Conservation (phyloP, 1,140 invertebrate genomes). For the Phymorhynchus buccinoides region DNA sequence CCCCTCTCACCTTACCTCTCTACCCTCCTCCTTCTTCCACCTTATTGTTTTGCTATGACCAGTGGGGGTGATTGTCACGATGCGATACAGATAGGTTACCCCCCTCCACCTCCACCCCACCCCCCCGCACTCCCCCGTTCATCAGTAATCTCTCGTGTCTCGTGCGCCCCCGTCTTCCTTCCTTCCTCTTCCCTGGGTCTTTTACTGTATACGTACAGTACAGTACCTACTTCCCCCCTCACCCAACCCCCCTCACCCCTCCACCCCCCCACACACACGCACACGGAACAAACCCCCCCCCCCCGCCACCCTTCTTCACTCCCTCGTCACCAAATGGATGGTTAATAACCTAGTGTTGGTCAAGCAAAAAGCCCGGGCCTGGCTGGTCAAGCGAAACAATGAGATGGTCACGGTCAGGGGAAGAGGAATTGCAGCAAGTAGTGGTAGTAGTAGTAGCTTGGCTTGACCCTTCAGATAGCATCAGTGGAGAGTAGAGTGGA, state of each 20-base stretch:
- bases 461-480: constrained; percentile 21
- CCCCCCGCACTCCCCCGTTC: too few relatives aligned
- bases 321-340: neutral
- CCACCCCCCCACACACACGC: too few relatives aligned
- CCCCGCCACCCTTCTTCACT: too few relatives aligned
- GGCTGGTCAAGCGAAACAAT: constrained; percentile 18
- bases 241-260: too few relatives aligned
- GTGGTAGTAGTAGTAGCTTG: too few relatives aligned
- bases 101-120: neutral
- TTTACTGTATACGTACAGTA: too few relatives aligned
- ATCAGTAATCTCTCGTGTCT: too few relatives aligned
- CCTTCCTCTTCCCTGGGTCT: too few relatives aligned
- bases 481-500: neutral
- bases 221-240: too few relatives aligned
- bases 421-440: neutral
- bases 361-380: neutral
- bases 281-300: too few relatives aligned
- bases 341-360: constrained; percentile 1
- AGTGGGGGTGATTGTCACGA: neutral
- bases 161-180: too few relatives aligned
- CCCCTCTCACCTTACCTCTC: too few relatives aligned
- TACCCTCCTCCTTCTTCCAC: neutral
- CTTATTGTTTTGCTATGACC: neutral
- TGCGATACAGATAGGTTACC: neutral
- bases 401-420: constrained; percentile 20